Percentiles rank a stretch among this genome's conserved stretches.
These are phyloP conservation scores for Drosophila watanabei DNA, from an alignment of 1,140 invertebrate genomes.

Conservation along the genomic window DNA sequence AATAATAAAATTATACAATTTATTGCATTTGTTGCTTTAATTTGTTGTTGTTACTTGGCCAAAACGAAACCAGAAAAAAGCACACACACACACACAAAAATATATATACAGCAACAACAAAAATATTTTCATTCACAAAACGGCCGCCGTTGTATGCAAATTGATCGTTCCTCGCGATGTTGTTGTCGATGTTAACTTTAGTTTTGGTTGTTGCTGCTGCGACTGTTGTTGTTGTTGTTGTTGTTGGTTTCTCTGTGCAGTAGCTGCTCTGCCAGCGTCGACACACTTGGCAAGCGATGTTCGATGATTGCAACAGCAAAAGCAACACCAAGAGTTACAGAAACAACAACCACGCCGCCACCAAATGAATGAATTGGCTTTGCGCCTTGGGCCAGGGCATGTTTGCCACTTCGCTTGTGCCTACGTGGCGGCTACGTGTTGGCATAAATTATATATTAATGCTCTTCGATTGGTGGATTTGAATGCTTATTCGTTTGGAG, in stretches of 20 bases:
- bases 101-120: constrained; percentile 9
- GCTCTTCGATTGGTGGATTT: constrained; percentile 28
- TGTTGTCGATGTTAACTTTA: constrained; percentile 59
- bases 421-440: constrained; percentile 71
- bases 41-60: constrained; percentile 71
- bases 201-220: constrained; percentile 21
- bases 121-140: constrained; percentile 78
- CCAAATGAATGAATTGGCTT: constrained; percentile 69
- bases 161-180: constrained; percentile 59
- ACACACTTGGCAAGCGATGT: constrained; percentile 80
- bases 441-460: constrained; percentile 70
- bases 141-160: constrained; percentile 78
- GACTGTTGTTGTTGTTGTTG: constrained; percentile 7
- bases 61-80: constrained; percentile 48
- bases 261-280: constrained; percentile 50
- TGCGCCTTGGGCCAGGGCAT: constrained; percentile 63
- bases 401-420: constrained; percentile 45
- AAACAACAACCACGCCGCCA: constrained; percentile 28
- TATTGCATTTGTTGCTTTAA: constrained; percentile 81
- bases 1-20: constrained; percentile 84
- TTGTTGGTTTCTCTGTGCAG: constrained; percentile 23
- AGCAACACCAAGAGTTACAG: constrained; percentile 37
- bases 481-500: constrained; percentile 1
- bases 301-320: constrained; percentile 71
- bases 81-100: not conserved